Base-by-base conservation (phyloP, 1,140 invertebrate species). In the Drosophila truncata region DNA sequence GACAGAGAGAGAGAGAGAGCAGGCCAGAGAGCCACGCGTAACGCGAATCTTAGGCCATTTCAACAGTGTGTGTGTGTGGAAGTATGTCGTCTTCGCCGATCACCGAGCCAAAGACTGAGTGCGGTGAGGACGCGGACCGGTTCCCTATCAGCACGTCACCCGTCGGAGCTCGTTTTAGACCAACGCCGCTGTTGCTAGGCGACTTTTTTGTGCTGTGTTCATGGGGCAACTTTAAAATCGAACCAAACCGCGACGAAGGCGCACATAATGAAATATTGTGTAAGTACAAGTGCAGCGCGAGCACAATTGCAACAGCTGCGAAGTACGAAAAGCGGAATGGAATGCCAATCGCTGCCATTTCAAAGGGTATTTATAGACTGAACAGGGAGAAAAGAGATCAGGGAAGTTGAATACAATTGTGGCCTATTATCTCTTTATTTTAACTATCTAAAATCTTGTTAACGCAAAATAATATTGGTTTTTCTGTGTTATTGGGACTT, bases 71-170 rank as follows among this genome's bases (percentile, higher is more conserved):
- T 50, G 47, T 42, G 31, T 49, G 42, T 37, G 25, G 46, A 18
- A 60, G 74, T 86, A 67, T 82, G 79, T 79, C 79, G 82, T 65
- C 74, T 75, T 85, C 67, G 75, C 18, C 82, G 65, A 71, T 71
- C 59, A 55, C 49, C 31, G 49, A 62, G 37, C 33, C 42, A 46
- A 54, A 76, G 59, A 39, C 33, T 9, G n/a, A 41, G 25, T 9
- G 46, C 62, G 49, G 66, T 31, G 47, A 29, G 37, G 29, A 49
- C 52, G 41, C 20, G 47, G 20, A 81, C 84, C 84, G 81, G 83
- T 87, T 87, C 37, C 84, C 62, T 87, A 87, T 87, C 84, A 87
- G 85, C 54, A 41, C 66, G 46, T 58, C 66, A 69, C 49, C 49
- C 69, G 64, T 20, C 47, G 47, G 33, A 69, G 50, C 62, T 39